Evolutionary conservation across 2,888 invertebrate species (phyloP), one percentile per base, ranked within the genome.

Genomic region (Aricia artaxerxes): DNA sequence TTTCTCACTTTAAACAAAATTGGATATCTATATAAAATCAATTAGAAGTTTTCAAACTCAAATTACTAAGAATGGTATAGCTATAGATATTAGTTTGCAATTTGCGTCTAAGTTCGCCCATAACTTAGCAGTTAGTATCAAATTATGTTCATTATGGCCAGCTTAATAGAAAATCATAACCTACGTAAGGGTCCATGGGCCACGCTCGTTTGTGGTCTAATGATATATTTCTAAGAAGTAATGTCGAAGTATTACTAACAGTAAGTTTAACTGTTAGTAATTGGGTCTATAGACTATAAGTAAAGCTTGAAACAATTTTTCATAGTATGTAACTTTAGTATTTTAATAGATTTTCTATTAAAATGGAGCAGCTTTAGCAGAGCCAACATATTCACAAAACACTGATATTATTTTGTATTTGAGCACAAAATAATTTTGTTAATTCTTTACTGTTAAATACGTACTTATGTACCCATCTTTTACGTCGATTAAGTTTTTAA

Each of bases 71-170:
- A 88, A 86, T 84, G 84, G 75, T 75, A n/a, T 75, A 6, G 24
- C 11, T 13, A 49, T 75, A 75, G 88, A 89, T 87, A 86, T 88
- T 89, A 88, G 86, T 86, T 84, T 85, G 88, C 87, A 88, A 87
- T 91, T 91, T 87, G 88, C 83, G 88, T 89, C 86, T 85, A 84
- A 87, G 88, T 88, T 89, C 86, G 85, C 87, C 86, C 87, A 89
- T 89, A 90, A 90, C 91, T 90, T 87, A 86, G 89, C 89, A 90
- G 90, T 91, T 90, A 88, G 88, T 88, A 87, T 88, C 84, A 84
- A 87, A 88, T 85, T 87, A 69, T 69, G 86, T 83, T 82, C 83
- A 86, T 86, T 88, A 91, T 88, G 88, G 75, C 44, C n/a, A 49
- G 53, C 13, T 75, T 53, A 75, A 53, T 75, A 75, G 53, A 53